Evolutionary conservation across 2,113 vertebrate genomes (phyloP), one percentile per base, ranked within the genome.

Genomic region (Pagrus major): DNA sequence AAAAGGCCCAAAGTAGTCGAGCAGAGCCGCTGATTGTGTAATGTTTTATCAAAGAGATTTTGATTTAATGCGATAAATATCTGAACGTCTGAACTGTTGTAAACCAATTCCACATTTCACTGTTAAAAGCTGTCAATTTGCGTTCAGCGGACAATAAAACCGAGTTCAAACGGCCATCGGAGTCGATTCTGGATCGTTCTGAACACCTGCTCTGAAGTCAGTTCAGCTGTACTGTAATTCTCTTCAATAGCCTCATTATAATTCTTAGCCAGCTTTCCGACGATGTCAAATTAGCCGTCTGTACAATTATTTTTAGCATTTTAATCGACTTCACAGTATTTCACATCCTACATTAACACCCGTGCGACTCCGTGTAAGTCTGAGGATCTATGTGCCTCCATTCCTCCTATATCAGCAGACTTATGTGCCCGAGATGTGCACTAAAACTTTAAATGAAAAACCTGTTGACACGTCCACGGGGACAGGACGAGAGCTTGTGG

Each of bases 401-500:
- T 71, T 64, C 31, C 83, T 69, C 84, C 60, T 75, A 88, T 88
- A 90, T 91, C 90, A 80, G 85, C 47, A 71, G 77, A 72, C 80
- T 89, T 82, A 88, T 91, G 87, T 35, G 79, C 72, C 80, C 35
- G 54, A 79, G 87, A 86, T 76, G 88, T 84, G 80, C 75, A 80
- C 76, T 89, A 59, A 88, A 92, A 86, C 75, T 87, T 89, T 82
- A 87, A 93, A 89, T 91, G 90, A 87, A 91, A 93, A 94, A 91
- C 86, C 90, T 74, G 90, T 92, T 90, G 92, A 93, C 86, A 77
- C n/a, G 55, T 88, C 83, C 81, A 2, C 27, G 2, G 80, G 80
- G 90, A 90, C 35, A 31, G 8, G 75, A 0, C 59, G 58, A 51
- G 69, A 60, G 66, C 86, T 42, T 4, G 79, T 33, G 88, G 86